Percentiles rank a stretch among this genome's conserved stretches.
Evolutionary conservation across 1,140 invertebrate species (phyloP).

Genomic region (Adoxophyes honmai): DNA sequence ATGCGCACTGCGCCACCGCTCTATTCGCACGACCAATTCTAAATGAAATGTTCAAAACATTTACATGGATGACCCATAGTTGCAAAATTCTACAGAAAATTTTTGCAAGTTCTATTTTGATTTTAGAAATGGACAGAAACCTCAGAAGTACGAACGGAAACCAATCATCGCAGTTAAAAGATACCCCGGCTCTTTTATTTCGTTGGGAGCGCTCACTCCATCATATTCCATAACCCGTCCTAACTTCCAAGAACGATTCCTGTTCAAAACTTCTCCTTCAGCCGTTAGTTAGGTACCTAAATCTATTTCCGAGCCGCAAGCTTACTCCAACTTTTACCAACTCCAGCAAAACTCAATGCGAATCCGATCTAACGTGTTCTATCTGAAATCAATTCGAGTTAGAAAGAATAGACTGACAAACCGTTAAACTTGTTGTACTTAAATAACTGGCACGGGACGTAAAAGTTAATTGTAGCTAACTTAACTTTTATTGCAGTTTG

Average conservation of each 20-base stretch:
- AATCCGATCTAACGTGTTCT: slow-evolving; percentile 36
- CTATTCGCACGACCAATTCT: too few relatives aligned
- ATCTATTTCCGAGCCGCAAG: slow-evolving; percentile 55
- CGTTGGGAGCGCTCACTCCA: background rate
- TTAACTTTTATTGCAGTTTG: too few relatives aligned
- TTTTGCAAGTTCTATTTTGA: too few relatives aligned
- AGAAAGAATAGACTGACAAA: slow-evolving; percentile 45
- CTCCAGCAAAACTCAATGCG: slow-evolving; percentile 41
- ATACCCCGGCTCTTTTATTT: background rate
- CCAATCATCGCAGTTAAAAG: background rate
- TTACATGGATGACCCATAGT: too few relatives aligned
- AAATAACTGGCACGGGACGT: background rate
- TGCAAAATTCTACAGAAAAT: too few relatives aligned
- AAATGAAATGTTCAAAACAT: too few relatives aligned
- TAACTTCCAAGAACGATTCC: slow-evolving; percentile 52
- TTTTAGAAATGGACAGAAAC: too few relatives aligned
- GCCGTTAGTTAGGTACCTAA: slow-evolving; percentile 38
- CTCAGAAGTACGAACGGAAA: too few relatives aligned
- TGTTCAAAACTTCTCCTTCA: slow-evolving; percentile 51
- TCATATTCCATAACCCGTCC: slow-evolving; percentile 44
- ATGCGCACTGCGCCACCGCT: too few relatives aligned
- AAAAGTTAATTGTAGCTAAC: background rate
- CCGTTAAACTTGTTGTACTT: background rate
- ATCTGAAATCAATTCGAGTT: slow-evolving; percentile 53
- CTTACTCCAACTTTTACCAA: slow-evolving; percentile 48